Conservation (phyloP, 2,888 invertebrate species). For the Acleris literana region DNA sequence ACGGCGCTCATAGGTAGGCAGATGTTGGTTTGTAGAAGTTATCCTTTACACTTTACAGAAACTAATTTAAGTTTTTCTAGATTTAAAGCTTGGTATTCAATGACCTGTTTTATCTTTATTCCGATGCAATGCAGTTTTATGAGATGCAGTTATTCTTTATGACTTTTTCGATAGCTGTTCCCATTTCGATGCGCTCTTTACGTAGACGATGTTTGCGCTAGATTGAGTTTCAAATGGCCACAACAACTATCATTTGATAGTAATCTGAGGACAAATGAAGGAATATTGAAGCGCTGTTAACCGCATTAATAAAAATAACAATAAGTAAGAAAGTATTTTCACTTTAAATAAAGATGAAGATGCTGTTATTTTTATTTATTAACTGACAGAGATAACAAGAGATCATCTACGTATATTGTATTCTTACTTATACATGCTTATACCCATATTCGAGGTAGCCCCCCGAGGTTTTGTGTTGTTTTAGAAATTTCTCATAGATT, state of each 20-base stretch:
- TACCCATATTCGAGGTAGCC: too few species aligned
- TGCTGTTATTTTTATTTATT: too few species aligned
- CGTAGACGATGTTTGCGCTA: background rate
- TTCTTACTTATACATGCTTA: too few species aligned
- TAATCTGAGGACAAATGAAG: background rate
- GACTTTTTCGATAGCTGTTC: conserved; percentile 13
- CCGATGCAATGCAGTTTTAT: conserved; percentile 4
- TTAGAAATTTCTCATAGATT: too few species aligned
- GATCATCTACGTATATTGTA: too few species aligned
- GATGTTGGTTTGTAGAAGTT: conserved; percentile 26
- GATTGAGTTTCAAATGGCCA: background rate
- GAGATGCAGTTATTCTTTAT: conserved; percentile 21
- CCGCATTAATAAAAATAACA: too few species aligned
- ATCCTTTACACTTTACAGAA: conserved; percentile 2
- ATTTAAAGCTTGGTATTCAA: conserved; percentile 1
- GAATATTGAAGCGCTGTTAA: too few species aligned
- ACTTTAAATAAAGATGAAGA: too few species aligned
- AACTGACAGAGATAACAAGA: too few species aligned
- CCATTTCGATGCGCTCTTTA: background rate
- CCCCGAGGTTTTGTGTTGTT: too few species aligned
- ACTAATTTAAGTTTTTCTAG: conserved; percentile 11
- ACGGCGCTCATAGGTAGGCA: conserved; percentile 35
- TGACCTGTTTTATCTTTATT: conserved; percentile 17
- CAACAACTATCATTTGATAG: background rate
- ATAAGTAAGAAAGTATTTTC: too few species aligned